Evolutionary conservation across 2,113 vertebrate genomes (phyloP), one percentile per base, ranked within the genome.

Genomic region (Chionodraco myersi): DNA sequence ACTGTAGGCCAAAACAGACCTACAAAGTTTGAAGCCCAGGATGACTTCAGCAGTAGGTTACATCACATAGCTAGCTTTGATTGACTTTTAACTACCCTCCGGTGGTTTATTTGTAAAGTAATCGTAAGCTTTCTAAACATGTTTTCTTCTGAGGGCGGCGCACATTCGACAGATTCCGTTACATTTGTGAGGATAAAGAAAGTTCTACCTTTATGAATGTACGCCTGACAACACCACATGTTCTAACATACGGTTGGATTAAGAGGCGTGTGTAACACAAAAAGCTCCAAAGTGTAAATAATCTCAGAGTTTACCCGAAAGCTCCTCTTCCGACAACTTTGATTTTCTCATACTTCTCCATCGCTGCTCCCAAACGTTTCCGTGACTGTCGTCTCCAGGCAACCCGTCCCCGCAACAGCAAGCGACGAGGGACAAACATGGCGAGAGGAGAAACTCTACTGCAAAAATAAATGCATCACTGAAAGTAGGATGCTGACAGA

Each of bases 321-420:
- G 97, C 98, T 90, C 98, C 98, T 96, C 98, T 95, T 30, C 98
- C 97, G 70, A 98, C 98, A 84, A 99, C 97, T 89, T 97, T 96
- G 88, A 98, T 98, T 91, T 97, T 97, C 87, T 98, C 97, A 89
- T 99, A 99, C 93, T 99, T 99, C 95, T 99, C 98, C 98, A 99
- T 93, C 79, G 81, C 58, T 54, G 47, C 58, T 26, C 72, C 54
- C n/a, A 76, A 87, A 90, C 89, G 86, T 73, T 87, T 86, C 86
- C 75, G 81, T 21, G 21, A 21, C 21, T 21, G 21, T 47, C 49
- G 94, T 96, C 75, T 93, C 96, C 92, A 93, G 89, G 96, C 94
- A 90, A 96, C 95, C 70, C 84, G 21, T 88, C 91, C 23, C 93
- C 89, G 53, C 88, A 91, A 94, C 87, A 71, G 91, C 77, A 64